Conservation (phyloP, 2,113 vertebrate species). For the Cynoglossus semilaevis region DNA sequence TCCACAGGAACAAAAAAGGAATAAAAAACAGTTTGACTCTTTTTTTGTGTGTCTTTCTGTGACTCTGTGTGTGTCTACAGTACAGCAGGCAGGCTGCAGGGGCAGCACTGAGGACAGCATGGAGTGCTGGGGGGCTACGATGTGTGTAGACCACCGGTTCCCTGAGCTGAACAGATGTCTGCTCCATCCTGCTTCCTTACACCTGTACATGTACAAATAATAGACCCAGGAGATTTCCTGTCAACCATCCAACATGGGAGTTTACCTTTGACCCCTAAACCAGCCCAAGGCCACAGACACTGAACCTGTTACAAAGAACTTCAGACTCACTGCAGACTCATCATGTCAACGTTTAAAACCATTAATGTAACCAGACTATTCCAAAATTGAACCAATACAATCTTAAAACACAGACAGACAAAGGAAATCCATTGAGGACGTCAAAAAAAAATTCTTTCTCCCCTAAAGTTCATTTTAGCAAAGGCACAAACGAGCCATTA, state of each 20-base stretch:
- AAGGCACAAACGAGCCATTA: too few species aligned
- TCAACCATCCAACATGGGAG: conserved; percentile 77
- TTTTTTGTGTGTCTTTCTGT: conserved; percentile 32
- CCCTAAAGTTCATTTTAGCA: too few species aligned
- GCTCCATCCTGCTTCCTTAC: conserved; percentile 85
- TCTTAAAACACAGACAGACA: too few species aligned
- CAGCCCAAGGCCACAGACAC: too few species aligned
- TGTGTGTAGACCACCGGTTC: conserved; percentile 63
- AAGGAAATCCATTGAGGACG: too few species aligned
- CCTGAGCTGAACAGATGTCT: conserved; percentile 84
- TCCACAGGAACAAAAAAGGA: conserved; percentile 71
- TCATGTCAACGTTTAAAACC: too few species aligned
- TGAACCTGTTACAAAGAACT: too few species aligned
- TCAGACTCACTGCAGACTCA: too few species aligned
- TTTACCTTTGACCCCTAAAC: too few species aligned
- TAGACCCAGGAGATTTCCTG: conserved; percentile 79
- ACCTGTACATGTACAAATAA: conserved; percentile 88
- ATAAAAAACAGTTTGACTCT: conserved; percentile 43
- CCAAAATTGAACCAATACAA: too few species aligned
- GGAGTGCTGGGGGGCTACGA: conserved; percentile 49
- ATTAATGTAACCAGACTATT: too few species aligned
- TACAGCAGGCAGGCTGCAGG: conserved; percentile 78
- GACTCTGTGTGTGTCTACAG: conserved; percentile 78
- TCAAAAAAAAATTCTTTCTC: too few species aligned
- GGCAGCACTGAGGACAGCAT: conserved; percentile 25